Percentiles rank a stretch among this genome's conserved stretches.
These are phyloP conservation scores for Avahi laniger DNA, from an alignment of 2,797 vertebrate species.

Conservation along the genomic window DNA sequence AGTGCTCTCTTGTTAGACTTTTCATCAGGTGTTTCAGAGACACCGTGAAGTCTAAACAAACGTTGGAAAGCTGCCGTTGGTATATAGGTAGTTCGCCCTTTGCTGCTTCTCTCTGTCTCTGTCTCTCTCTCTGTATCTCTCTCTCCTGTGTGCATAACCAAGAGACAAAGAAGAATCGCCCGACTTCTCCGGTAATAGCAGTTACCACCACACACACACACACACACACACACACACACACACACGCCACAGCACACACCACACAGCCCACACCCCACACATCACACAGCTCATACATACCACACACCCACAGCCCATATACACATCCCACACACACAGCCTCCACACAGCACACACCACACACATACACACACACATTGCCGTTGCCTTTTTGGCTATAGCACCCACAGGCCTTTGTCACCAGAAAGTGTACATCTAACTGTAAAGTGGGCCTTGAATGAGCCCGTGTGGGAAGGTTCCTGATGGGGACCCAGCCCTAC, in stretches of 20 bases:
- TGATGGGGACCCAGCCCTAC: neutral
- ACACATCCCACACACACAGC: too few relatives aligned
- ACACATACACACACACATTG: neutral
- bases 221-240: neutral
- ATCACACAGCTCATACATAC: neutral
- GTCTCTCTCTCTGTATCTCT: neutral
- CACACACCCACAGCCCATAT: neutral
- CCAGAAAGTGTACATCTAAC: accelerated
- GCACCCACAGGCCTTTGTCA: neutral
- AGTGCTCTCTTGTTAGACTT: neutral
- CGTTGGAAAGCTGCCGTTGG: accelerated
- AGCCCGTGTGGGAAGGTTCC: accelerated
- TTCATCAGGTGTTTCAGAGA: accelerated
- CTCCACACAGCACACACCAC: neutral
- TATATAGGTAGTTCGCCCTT: neutral
- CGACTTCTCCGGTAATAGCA: too few relatives aligned
- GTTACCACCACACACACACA: neutral
- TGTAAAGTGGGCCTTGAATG: too few relatives aligned
- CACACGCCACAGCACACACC: neutral
- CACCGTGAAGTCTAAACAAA: neutral
- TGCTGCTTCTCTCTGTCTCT: neutral
- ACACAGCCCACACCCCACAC: neutral
- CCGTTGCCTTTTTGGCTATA: neutral
- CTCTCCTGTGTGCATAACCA: neutral
- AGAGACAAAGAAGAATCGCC: neutral